Conservation (phyloP, 2,113 vertebrate species). For the Megalops atlanticus region DNA sequence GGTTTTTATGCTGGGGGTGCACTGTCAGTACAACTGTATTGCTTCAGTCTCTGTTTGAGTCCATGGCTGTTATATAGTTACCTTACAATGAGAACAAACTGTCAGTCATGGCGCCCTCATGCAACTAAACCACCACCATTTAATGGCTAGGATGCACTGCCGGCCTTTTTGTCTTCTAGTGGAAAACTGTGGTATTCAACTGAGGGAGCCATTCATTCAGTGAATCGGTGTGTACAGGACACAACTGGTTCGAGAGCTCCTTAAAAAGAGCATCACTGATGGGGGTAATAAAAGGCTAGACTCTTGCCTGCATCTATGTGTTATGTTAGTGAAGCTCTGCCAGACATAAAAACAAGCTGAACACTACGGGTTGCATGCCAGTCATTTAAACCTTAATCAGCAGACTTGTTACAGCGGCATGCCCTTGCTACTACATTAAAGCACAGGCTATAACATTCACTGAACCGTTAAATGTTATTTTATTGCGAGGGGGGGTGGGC, state of each 20-base stretch:
- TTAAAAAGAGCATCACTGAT: neutral
- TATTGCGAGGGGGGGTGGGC: neutral
- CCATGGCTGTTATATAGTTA: no score
- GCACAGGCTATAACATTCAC: neutral
- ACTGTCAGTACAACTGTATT: no score
- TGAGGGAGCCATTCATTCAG: neutral
- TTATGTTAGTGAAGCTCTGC: neutral
- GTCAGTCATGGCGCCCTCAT: no score
- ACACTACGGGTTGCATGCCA: neutral
- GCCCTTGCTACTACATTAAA: neutral
- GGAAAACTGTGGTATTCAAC: neutral
- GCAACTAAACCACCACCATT: no score
- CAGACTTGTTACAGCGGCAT: neutral
- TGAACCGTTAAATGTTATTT: slow-evolving; percentile 2
- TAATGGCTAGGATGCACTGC: no score
- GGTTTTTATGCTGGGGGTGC: no score
- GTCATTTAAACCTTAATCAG: neutral
- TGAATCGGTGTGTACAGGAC: no score
- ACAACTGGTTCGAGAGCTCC: no score
- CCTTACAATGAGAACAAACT: no score
- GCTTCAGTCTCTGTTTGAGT: no score
- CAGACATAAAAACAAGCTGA: neutral
- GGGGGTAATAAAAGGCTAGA: no score
- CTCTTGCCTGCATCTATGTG: no score
- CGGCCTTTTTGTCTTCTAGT: neutral